These are phyloP conservation scores for Canis aureus DNA, from an alignment of 2,113 vertebrate species.

Conservation along the genomic window DNA sequence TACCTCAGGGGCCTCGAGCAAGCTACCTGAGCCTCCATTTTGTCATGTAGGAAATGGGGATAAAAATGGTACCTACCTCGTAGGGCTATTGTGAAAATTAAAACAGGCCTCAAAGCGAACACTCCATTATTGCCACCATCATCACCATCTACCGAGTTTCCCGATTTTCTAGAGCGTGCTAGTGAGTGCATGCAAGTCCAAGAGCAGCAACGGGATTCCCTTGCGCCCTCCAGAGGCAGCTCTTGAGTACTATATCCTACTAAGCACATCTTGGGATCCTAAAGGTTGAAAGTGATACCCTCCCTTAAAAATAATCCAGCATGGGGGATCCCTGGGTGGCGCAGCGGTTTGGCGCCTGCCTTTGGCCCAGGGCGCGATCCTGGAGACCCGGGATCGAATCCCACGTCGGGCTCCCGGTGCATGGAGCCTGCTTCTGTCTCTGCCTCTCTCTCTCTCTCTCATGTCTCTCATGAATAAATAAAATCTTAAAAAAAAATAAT, in stretches of 20 bases:
- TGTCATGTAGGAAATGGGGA: neutral
- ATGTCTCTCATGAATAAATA: too few relatives aligned
- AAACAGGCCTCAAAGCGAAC: neutral
- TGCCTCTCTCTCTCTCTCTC: too few relatives aligned
- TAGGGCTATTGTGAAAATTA: neutral
- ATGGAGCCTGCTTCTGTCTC: too few relatives aligned
- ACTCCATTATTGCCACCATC: neutral
- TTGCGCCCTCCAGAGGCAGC: neutral
- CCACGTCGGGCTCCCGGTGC: too few relatives aligned
- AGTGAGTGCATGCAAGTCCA: rapidly evolving
- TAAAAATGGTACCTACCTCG: neutral
- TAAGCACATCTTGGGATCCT: neutral
- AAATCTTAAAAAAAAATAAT: too few relatives aligned
- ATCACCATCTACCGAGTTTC: neutral
- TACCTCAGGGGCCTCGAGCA: neutral
- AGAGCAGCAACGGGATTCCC: rapidly evolving
- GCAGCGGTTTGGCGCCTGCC: too few relatives aligned
- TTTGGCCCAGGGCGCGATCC: too few relatives aligned
- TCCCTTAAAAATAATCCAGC: neutral
- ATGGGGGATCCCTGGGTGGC: too few relatives aligned
- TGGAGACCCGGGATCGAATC: too few relatives aligned
- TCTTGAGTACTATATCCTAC: neutral
- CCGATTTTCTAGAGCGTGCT: neutral
- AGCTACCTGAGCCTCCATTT: neutral
- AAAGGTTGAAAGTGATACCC: neutral